These are phyloP conservation scores for Apotomis betuletana DNA, from an alignment of 2,888 invertebrate species.

Conservation along the genomic window DNA sequence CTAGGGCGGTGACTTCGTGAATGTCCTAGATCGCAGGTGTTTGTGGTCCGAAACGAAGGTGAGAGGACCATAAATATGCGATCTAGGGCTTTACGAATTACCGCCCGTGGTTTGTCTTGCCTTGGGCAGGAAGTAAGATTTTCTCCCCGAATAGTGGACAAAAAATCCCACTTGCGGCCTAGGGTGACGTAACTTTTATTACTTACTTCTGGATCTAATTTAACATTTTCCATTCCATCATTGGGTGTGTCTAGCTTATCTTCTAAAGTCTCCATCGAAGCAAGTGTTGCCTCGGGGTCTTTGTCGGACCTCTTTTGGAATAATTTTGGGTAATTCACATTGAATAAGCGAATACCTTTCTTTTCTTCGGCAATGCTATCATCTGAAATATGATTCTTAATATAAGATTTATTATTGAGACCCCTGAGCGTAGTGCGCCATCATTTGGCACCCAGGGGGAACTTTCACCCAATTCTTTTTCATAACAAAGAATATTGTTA, in stretches of 20 bases:
- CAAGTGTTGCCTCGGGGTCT: slow-evolving; percentile 87
- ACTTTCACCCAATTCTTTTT: background rate
- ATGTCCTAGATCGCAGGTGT: too few species aligned
- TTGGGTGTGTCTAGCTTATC: slow-evolving; percentile 88
- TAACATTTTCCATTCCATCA: slow-evolving; percentile 89
- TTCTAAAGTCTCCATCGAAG: slow-evolving; percentile 92
- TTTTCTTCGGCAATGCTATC: slow-evolving; percentile 34
- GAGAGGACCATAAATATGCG: too few species aligned
- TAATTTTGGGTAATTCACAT: slow-evolving; percentile 76
- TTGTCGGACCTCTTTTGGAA: slow-evolving; percentile 83
- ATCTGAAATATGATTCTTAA: slow-evolving; percentile 35
- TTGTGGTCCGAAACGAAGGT: too few species aligned
- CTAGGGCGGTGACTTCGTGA: too few species aligned
- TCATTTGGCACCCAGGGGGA: background rate
- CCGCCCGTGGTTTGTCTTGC: too few species aligned
- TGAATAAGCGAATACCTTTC: slow-evolving; percentile 55
- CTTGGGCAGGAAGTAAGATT: too few species aligned
- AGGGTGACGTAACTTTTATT: slow-evolving; percentile 12
- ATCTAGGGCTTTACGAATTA: too few species aligned
- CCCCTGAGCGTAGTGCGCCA: slow-evolving; percentile 15
- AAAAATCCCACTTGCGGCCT: too few species aligned
- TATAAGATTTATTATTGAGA: background rate
- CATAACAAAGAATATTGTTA: too few species aligned
- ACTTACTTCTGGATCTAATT: slow-evolving; percentile 83
- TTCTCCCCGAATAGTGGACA: too few species aligned